Evolutionary conservation across 2,797 vertebrate species (phyloP).

Genomic region (Gymnothorax javanicus): DNA sequence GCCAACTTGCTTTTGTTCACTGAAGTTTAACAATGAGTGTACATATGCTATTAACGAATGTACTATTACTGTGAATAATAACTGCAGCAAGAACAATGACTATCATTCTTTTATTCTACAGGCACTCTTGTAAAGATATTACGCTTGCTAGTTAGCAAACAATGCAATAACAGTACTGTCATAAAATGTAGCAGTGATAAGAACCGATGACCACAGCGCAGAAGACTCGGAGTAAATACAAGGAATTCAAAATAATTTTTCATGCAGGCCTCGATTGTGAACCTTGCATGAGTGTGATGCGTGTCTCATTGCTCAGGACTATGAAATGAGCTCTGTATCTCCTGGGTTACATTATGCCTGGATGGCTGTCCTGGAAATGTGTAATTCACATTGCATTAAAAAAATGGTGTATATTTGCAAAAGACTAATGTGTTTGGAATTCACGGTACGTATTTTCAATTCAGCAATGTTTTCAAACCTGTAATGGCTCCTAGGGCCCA

Average conservation of each 20-base stretch:
- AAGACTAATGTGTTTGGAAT: neutral
- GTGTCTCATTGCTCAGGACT: neutral
- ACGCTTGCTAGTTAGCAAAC: constrained; percentile 1
- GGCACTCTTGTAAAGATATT: neutral
- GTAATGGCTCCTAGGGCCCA: neutral
- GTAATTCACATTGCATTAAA: neutral
- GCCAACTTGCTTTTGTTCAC: constrained; percentile 3
- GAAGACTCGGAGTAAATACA: neutral
- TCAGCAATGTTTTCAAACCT: neutral
- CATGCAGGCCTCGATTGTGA: neutral
- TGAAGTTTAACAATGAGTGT: neutral
- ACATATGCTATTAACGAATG: neutral
- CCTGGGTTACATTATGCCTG: neutral
- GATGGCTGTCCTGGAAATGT: neutral
- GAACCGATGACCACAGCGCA: neutral
- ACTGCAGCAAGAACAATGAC: neutral
- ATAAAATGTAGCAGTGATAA: neutral
- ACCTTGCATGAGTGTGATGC: neutral
- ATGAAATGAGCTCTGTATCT: neutral
- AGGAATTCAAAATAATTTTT: neutral
- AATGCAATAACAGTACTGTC: neutral
- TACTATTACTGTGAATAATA: neutral
- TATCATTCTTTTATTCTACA: neutral
- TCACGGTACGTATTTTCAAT: neutral
- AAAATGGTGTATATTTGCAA: neutral